A percentile compares a stretch with the other conserved stretches of the same genome.
Conservation (phyloP, 1,140 invertebrate species). For the Heliconius congener region DNA sequence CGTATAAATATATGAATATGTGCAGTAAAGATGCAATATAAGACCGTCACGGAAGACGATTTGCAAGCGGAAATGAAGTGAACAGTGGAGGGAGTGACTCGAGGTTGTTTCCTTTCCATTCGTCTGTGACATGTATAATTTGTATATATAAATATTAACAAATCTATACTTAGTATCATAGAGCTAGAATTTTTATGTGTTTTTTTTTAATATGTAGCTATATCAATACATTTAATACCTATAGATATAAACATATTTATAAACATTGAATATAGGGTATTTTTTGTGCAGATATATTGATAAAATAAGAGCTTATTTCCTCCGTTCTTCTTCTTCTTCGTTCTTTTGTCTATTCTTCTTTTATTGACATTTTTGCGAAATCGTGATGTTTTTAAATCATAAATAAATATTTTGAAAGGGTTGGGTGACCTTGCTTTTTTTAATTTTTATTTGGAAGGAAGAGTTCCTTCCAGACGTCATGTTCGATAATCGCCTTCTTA, state of each 20-base stretch:
- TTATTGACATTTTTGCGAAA: too few species aligned
- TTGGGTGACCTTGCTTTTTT: too few species aligned
- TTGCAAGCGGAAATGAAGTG: slow-evolving; percentile 67
- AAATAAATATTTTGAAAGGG: too few species aligned
- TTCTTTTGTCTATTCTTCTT: too few species aligned
- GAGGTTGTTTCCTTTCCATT: slow-evolving; percentile 34
- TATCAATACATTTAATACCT: not conserved
- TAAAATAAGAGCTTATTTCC: too few species aligned
- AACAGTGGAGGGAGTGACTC: slow-evolving; percentile 61
- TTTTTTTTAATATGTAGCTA: not conserved
- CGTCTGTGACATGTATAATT: not conserved
- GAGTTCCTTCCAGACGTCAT: too few species aligned
- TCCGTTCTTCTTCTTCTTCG: too few species aligned
- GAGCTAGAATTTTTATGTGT: not conserved
- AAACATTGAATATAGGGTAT: too few species aligned
- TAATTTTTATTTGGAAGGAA: too few species aligned
- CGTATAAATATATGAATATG: not conserved
- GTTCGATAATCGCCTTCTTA: too few species aligned
- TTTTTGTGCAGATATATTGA: too few species aligned
- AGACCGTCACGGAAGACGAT: slow-evolving; percentile 51
- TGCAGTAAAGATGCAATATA: slow-evolving; percentile 22
- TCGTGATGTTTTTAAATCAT: too few species aligned
- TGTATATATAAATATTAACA: not conserved
- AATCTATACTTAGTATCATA: not conserved
- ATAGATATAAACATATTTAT: not conserved